phyloP scores from a whole-genome alignment of 2,888 invertebrate genomes.

The Macaria notata region DNA sequence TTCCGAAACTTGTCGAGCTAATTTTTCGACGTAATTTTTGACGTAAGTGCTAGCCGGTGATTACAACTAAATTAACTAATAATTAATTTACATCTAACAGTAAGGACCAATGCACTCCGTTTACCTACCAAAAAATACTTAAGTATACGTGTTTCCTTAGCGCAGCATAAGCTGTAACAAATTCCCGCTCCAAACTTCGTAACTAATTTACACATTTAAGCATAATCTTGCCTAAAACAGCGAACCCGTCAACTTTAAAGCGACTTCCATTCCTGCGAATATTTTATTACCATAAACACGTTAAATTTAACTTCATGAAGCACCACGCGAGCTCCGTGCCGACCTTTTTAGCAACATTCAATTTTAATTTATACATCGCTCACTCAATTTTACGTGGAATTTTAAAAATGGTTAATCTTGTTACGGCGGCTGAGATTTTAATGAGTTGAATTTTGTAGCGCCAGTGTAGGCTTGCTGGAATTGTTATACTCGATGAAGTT shows the following conservation, averaged over 20 bases:
- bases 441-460: conserved; percentile 1
- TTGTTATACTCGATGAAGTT: too few relatives aligned
- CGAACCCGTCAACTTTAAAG: conserved; percentile 42
- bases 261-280: conserved; percentile 50
- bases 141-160: too few relatives aligned
- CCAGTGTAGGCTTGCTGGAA: too few relatives aligned
- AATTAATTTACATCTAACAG: too few relatives aligned
- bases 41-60: too few relatives aligned
- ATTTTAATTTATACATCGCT: conserved; percentile 46
- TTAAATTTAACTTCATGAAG: conserved; percentile 56
- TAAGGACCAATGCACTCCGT: too few relatives aligned
- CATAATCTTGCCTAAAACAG: conserved; percentile 44
- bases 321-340: conserved; percentile 40
- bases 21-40: too few relatives aligned
- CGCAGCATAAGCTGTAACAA: too few relatives aligned
- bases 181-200: conserved; percentile 1
- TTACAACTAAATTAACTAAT: too few relatives aligned
- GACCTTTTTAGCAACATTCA: conserved; percentile 47
- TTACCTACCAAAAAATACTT: too few relatives aligned
- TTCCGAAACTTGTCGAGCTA: too few relatives aligned
- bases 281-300: conserved; percentile 60
- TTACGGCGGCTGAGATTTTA: conserved; percentile 12
- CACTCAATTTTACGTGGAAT: conserved; percentile 32
- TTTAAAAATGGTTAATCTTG: conserved; percentile 31
- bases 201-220: conserved; percentile 16